Evolutionary conservation across 2,113 vertebrate genomes (phyloP), one percentile per base, ranked within the genome.

Genomic region (Pantherophis guttatus): DNA sequence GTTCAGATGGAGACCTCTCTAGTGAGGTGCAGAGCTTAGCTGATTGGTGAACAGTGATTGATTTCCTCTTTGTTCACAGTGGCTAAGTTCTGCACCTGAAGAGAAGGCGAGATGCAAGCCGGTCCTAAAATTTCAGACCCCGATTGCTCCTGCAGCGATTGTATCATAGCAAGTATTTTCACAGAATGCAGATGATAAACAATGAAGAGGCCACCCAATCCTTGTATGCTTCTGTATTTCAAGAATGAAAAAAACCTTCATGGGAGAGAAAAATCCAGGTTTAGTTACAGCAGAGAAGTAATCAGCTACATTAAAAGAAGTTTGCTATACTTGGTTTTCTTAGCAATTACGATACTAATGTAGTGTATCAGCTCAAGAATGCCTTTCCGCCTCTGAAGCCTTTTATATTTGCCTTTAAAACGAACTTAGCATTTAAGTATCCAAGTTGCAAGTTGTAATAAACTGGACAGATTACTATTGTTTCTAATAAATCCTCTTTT

Each of bases 31-130:
- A 99, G 99, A 99, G 99, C 99, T 99, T 99, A 99, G 99, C 99
- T 99, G 99, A 99, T 99, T 99, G 99, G 99, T 99, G 99, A 99
- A 99, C 99, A 99, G 99, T 99, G 99, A 99, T 98, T 99, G 98
- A 98, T 98, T 98, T 97, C 98, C 98, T 98, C 99, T 98, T 99
- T 99, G 99, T 99, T 99, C 99, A 99, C 99, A 99, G 99, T 99
- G 99, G 99, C 99, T 99, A 99, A 99, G 99, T 99, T 99, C 99
- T 99, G 99, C 99, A 99, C 98, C 99, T 99, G 98, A 99, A 98
- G 98, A 99, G 99, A 99, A 98, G 98, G 97, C 96, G 97, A 98
- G 97, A 98, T 97, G 97, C 97, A 97, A 96, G 95, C 94, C 93
- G 91, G 86, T 52, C 91, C 24, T 96, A 93, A 96, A 89, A 75